Conservation (phyloP, 2,797 vertebrate genomes). For the Oreochromis mossambicus region DNA sequence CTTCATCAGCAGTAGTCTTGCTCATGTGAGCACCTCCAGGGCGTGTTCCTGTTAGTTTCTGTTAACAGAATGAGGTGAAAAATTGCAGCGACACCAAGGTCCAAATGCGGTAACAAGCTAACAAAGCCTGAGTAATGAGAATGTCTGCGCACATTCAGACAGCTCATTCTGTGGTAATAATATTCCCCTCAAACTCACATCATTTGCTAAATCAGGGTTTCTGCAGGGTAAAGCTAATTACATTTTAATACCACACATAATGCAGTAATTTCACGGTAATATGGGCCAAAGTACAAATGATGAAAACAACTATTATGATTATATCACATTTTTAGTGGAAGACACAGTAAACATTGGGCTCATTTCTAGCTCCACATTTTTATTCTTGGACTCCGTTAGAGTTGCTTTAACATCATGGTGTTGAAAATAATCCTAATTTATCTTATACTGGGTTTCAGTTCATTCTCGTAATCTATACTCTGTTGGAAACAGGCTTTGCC, state of each 20-base stretch:
- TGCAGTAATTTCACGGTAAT: neutral
- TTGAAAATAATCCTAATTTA: neutral
- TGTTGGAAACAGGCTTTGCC: neutral
- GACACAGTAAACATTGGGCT: neutral
- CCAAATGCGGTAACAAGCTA: constrained; percentile 10
- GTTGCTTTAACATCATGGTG: neutral
- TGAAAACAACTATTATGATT: neutral
- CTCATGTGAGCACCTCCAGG: constrained; percentile 44
- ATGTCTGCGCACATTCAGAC: constrained; percentile 8
- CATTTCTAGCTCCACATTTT: neutral
- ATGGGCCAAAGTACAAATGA: neutral
- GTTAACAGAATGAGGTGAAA: constrained; percentile 49
- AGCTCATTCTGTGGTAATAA: constrained; percentile 33
- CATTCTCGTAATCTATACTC: neutral
- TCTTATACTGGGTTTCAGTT: neutral
- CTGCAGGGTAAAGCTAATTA: neutral
- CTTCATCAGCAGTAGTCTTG: constrained; percentile 38
- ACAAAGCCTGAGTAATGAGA: constrained; percentile 58
- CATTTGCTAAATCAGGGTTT: neutral
- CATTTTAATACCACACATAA: neutral
- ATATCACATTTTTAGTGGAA: neutral
- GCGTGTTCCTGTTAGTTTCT: constrained; percentile 19
- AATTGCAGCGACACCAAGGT: constrained; percentile 49
- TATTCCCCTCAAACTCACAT: constrained; percentile 4
- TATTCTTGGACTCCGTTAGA: neutral